Evolutionary conservation across 1,140 invertebrate species (phyloP), one percentile per base, ranked within the genome.

Genomic region (Dinoponera quadriceps): DNA sequence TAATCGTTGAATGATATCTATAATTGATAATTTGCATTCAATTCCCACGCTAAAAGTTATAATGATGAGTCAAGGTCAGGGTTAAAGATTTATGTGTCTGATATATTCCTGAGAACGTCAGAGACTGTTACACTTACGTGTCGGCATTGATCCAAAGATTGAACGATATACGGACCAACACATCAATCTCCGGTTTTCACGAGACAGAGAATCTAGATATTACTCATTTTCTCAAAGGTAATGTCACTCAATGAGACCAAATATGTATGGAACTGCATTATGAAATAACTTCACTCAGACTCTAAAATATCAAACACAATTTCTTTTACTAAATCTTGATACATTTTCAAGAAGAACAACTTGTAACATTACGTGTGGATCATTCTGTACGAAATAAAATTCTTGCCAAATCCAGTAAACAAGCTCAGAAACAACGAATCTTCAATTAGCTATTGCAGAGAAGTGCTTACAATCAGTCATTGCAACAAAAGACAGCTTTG

Each of bases 131-230:
- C 72, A 71, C 44, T 85, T 72, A 63, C 55, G 27, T 25, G 77
- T 84, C 84, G 88, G 88, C 88, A 86, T 84, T 20, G 48, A 85
- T 89, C 88, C 88, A 89, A 89, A 78, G 87, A 88, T 89, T 55
- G 74, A 38, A 33, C 20, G 68, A 78, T 73, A 25, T 48, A 16
- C 51, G 27, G 49, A 25, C 20, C 3, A 22, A 44, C 18, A 16
- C 51, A 55, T 66, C 55, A 73, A 51, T 85, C 57, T 4, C 51
- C 29, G 44, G 38, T 59, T 62, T 69, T 54, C 16, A 59, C 33
- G 20, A 78, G 18, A 18, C 13, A 14, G 13, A 54, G 22, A 1
- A 29, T 68, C 0, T 27, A 14, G 18, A 78, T 20, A 22, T 25
- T 22, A 78, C 55, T 18, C 18, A 48, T 29, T 48, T 59, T 71